Base-by-base conservation (phyloP, 2,797 vertebrate genomes). In the Pogoniulus pusillus region DNA sequence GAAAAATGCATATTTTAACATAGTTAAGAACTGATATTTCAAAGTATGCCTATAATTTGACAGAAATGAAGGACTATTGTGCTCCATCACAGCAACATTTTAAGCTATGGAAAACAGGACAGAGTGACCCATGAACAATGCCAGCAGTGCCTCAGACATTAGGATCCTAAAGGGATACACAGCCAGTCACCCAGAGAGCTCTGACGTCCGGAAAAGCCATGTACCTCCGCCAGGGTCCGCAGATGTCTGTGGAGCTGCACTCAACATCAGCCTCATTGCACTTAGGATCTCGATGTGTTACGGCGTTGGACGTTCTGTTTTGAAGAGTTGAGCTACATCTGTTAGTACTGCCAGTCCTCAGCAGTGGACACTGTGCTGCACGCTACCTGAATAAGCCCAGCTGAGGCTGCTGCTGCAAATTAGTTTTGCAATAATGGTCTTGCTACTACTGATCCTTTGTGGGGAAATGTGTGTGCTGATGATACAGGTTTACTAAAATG, bases 1-100 rank as follows among this genome's bases (percentile, higher is more conserved):
- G 88, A 96, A 96, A 96, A 96, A 95, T 62, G 89, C 43, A 2
- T 92, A 94, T 92, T 96, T 96, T 96, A 97, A 96, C 94, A 87
- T 69, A 90, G 87, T 92, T 96, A 93, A 93, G 83, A 96, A 90
- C 10, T 27, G 89, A 82, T 78, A 94, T 81, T 96, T 97, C 91
- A 69, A 93, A 89, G 85, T 91, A 95, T 57, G 96, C 55, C 82
- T 90, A 75, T 27, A 84, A 87, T 64, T 87, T 89, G 93, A 94
- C 71, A 93, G 94, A 82, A 90, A 83, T 4, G 7, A 60, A 85
- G 73, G 85, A 81, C 93, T 76, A 75, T 29, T 91, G 75, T 77
- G 87, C 86, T 94, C 91, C 85, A 68, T 72, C 84, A 68, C 55
- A 92, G 94, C 90, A 79, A 93, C 29, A 22, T 37, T 76, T 72